A percentile compares a stretch with the other conserved stretches of the same genome.
These are phyloP conservation scores for Macquaria australasica DNA, from an alignment of 2,113 vertebrate genomes.

Conservation along the genomic window DNA sequence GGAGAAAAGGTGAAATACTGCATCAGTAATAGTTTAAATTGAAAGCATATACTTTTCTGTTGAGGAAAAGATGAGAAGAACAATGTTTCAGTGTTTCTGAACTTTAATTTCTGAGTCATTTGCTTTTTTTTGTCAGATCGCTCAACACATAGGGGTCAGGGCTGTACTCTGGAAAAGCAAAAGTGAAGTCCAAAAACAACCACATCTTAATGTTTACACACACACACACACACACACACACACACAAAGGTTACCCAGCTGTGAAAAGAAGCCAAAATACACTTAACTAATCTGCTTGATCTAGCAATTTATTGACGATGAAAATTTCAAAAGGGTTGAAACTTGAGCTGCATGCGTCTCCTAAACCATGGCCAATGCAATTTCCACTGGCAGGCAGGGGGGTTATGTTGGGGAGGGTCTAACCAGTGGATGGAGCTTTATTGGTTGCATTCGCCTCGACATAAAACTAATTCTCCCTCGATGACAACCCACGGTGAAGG, in stretches of 20 bases:
- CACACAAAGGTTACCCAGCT: slow-evolving; percentile 54
- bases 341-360: slow-evolving; percentile 74
- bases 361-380: slow-evolving; percentile 75
- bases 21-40: not conserved
- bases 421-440: slow-evolving; percentile 69
- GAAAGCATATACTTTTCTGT: not conserved
- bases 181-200: slow-evolving; percentile 53
- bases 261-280: slow-evolving; percentile 82
- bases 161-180: slow-evolving; percentile 41
- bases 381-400: slow-evolving; percentile 62
- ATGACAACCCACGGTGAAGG: slow-evolving; percentile 77
- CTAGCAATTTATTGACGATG: slow-evolving; percentile 82
- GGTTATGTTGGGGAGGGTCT: slow-evolving; percentile 18
- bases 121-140: slow-evolving; percentile 14
- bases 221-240: slow-evolving; percentile 9
- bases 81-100: slow-evolving; percentile 24
- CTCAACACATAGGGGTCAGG: slow-evolving; percentile 7
- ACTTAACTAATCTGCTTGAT: slow-evolving; percentile 84
- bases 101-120: slow-evolving; percentile 21
- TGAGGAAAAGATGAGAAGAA: slow-evolving; percentile 5
- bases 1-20: not conserved
- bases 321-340: slow-evolving; percentile 82
- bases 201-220: slow-evolving; percentile 4
- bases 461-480: slow-evolving; percentile 81
- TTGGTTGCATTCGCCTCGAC: slow-evolving; percentile 62